Evolutionary conservation across 2,113 vertebrate species (phyloP), one percentile per base, ranked within the genome.

Genomic region (Erinaceus europaeus): DNA sequence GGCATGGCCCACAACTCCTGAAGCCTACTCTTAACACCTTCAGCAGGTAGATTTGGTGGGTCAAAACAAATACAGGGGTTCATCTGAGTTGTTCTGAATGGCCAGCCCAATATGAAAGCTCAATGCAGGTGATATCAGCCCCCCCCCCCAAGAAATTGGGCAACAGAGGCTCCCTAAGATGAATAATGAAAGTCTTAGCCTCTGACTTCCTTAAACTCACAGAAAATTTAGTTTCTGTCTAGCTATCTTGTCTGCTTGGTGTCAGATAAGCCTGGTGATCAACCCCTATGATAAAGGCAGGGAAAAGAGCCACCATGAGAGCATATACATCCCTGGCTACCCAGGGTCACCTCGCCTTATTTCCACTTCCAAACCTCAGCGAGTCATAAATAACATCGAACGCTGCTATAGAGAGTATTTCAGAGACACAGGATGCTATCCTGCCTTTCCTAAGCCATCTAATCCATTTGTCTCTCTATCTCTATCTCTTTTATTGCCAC

Each of bases 161-260:
- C 40, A 77, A 11, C 82, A 15, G 32, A 83, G 9, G 27, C 34
- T 52, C 53, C 42, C 71, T 14, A 0, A 4, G 20, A 29, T 57
- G 52, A 90, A 82, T 81, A 90, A 75, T 65, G 71, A 44, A 68
- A 53, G 7, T 61, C 85, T 65, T 71, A 64, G 48, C 65, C 69
- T 87, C 74, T 55, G 90, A 67, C 14, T 82, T 32, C 34, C 71
- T 55, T 40, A 87, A 85, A 85, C 74, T 75, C 59, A 84, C 75
- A 85, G 88, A 87, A 93, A 94, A 87, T 82, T 71, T 74, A 75
- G 89, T 82, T 87, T 94, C 36, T 86, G 44, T 78, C 55, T 21
- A 72, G 36, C 67, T 40, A 20, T 34, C 32, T 78, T 61, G 38
- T 14, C 7, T 55, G 14, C 50, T 64, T 64, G 57, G n/a, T 17